Evolutionary conservation across 1,140 invertebrate species (phyloP).

Genomic region (Anthonomus grandis): DNA sequence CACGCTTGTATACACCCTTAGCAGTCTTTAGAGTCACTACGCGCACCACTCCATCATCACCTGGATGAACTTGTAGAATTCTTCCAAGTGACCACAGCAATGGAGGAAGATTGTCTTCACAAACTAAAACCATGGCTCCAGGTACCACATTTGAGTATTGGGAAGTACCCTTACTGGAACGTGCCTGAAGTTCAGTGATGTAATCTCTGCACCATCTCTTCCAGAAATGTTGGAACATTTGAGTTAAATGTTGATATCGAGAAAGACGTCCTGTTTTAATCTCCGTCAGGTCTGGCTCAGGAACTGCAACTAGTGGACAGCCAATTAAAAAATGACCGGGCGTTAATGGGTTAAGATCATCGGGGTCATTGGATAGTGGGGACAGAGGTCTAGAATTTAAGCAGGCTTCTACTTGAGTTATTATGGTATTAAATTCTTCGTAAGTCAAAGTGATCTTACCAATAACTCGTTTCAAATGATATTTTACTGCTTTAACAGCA

Average conservation of each 20-base stretch:
- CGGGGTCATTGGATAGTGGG: slow-evolving; percentile 28
- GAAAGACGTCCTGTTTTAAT: slow-evolving; percentile 7
- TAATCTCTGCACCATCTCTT: slow-evolving; percentile 32
- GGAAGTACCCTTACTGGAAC: slow-evolving; percentile 13
- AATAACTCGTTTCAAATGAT: slow-evolving; percentile 38
- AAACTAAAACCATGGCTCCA: slow-evolving; percentile 43
- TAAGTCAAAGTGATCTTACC: slow-evolving; percentile 24
- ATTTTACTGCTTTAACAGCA: slow-evolving; percentile 36
- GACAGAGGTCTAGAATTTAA: slow-evolving; percentile 31
- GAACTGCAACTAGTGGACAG: slow-evolving; percentile 11
- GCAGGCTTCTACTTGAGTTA: slow-evolving; percentile 23
- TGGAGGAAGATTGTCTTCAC: slow-evolving; percentile 29
- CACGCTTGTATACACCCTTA: slow-evolving; percentile 7
- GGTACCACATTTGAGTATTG: slow-evolving; percentile 20
- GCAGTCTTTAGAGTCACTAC: slow-evolving; percentile 39
- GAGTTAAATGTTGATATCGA: slow-evolving; percentile 8
- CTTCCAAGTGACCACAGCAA: slow-evolving; percentile 37
- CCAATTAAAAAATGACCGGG: slow-evolving; percentile 33
- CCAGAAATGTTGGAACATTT: slow-evolving; percentile 36
- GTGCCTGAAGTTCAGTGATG: too few species aligned
- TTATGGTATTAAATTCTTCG: slow-evolving; percentile 28
- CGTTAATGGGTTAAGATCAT: slow-evolving; percentile 28
- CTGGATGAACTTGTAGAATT: slow-evolving; percentile 44
- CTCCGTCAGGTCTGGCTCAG: neutral
- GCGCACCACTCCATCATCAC: slow-evolving; percentile 39